Conservation (phyloP, 1,140 invertebrate species). For the Sycophaga agraensis region DNA sequence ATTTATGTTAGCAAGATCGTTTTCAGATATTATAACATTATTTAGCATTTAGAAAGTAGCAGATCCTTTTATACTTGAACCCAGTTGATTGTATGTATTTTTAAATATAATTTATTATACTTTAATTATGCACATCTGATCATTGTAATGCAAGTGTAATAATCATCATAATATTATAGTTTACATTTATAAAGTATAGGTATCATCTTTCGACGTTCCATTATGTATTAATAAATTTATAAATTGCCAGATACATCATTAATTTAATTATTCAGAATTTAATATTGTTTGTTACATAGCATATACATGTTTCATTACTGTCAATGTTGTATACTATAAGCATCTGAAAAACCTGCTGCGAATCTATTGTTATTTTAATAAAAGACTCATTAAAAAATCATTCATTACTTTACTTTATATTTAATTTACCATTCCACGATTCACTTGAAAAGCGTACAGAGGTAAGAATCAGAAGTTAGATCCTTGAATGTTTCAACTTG, state of each 20-base stretch:
- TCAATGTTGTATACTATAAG: slow-evolving; percentile 21
- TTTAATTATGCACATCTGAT: slow-evolving; percentile 20
- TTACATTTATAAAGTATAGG: slow-evolving; percentile 6
- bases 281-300: slow-evolving; percentile 21
- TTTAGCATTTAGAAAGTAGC: slow-evolving; percentile 35
- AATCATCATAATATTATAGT: slow-evolving; percentile 9
- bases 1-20: slow-evolving; percentile 19
- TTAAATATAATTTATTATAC: slow-evolving; percentile 6
- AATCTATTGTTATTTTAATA: slow-evolving; percentile 37
- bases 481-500: too few relatives aligned
- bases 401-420: background rate
- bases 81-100: slow-evolving; percentile 12
- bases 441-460: too few relatives aligned
- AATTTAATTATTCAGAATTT: slow-evolving; percentile 23
- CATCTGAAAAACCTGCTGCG: slow-evolving; percentile 26
- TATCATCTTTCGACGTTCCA: background rate
- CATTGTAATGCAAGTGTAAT: slow-evolving; percentile 16
- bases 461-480: too few relatives aligned
- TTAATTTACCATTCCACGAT: too few relatives aligned
- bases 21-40: background rate
- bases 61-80: slow-evolving; percentile 33
- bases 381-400: slow-evolving; percentile 21
- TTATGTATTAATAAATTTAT: slow-evolving; percentile 12
- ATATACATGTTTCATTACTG: slow-evolving; percentile 25
- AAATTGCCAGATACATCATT: slow-evolving; percentile 16